Percentiles rank a stretch among this genome's conserved stretches.
These are phyloP conservation scores for Escarpia spicata DNA, from an alignment of 2,888 invertebrate species.

Conservation along the genomic window DNA sequence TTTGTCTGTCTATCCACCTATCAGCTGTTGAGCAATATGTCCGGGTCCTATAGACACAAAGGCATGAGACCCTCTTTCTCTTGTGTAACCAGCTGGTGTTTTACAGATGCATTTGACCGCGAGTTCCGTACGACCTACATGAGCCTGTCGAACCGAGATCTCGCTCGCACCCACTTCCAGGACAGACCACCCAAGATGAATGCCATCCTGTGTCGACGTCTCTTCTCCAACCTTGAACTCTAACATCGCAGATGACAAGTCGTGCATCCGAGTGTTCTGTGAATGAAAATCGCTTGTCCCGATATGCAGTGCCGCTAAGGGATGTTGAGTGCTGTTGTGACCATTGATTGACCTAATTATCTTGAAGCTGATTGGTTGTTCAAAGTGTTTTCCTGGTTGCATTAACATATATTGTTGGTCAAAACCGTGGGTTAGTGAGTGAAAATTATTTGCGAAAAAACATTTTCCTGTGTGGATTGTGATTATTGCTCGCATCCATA, in stretches of 20 bases:
- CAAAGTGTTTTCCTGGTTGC: too few relatives aligned
- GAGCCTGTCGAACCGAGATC: conserved; percentile 75
- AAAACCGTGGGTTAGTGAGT: not conserved
- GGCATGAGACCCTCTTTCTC: too few relatives aligned
- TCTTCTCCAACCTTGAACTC: conserved; percentile 40
- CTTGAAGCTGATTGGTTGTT: too few relatives aligned
- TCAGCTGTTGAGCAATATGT: too few relatives aligned
- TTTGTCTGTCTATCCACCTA: not conserved
- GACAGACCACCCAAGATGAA: conserved; percentile 55
- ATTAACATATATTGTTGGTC: too few relatives aligned
- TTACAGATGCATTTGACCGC: conserved; percentile 82
- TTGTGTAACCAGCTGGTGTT: conserved; percentile 2
- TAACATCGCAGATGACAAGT: not conserved
- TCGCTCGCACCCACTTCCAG: conserved; percentile 42
- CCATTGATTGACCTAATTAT: too few relatives aligned
- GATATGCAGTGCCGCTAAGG: too few relatives aligned
- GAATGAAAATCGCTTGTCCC: not conserved
- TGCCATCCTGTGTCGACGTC: conserved; percentile 37
- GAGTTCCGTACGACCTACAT: conserved; percentile 86
- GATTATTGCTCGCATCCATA: not conserved
- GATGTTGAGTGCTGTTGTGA: too few relatives aligned
- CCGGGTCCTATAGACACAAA: too few relatives aligned
- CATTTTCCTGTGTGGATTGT: not conserved
- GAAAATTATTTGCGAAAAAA: not conserved
- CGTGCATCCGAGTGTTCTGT: not conserved